phyloP scores from a whole-genome alignment of 2,888 invertebrate genomes.

The Tetranychus truncatus region DNA sequence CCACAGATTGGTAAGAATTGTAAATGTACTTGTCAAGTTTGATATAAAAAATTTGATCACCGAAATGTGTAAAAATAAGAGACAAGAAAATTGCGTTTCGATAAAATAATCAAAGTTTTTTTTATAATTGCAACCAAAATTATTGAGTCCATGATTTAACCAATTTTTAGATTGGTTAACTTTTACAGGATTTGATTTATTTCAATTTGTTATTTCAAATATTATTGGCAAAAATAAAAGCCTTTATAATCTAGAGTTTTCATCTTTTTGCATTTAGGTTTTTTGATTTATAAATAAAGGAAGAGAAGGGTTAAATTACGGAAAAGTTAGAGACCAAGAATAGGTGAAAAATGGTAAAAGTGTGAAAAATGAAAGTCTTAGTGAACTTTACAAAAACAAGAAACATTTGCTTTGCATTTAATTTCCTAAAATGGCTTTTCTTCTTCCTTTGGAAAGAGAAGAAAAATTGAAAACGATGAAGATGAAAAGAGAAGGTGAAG shows the following conservation, averaged over 20 bases:
- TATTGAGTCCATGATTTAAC: background rate
- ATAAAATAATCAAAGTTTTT: too few species aligned
- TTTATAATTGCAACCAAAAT: background rate
- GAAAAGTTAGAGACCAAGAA: background rate
- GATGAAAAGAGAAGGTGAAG: background rate
- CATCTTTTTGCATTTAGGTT: background rate
- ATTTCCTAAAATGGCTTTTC: background rate
- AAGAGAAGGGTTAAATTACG: slow-evolving; percentile 2
- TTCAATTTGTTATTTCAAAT: background rate
- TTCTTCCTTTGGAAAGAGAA: background rate
- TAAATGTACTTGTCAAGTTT: background rate
- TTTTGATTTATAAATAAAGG: background rate
- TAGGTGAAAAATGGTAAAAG: background rate
- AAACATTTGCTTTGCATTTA: background rate
- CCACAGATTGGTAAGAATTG: background rate
- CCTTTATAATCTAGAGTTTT: background rate
- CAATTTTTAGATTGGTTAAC: background rate
- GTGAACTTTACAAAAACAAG: background rate
- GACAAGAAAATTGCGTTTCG: too few species aligned
- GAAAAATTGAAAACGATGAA: background rate
- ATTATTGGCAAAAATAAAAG: background rate
- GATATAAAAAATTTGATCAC: background rate
- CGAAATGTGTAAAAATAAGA: too few species aligned
- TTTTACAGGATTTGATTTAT: background rate
- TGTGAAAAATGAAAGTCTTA: background rate